Conservation (phyloP, 2,797 vertebrate genomes). For the Pyrrhura leucotis region DNA sequence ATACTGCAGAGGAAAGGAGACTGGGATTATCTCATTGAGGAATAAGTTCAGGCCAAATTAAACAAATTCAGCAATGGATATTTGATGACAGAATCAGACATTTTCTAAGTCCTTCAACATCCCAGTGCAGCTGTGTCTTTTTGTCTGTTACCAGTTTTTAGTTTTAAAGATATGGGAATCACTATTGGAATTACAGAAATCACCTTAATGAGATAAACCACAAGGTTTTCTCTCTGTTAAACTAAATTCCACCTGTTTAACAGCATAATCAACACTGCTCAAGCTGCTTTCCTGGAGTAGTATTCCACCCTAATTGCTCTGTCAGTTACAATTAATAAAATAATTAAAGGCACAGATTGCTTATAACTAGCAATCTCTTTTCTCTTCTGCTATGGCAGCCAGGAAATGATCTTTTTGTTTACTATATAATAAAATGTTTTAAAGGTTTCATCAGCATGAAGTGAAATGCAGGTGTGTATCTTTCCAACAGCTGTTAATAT, state of each 20-base stretch:
- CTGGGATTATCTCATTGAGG: not conserved
- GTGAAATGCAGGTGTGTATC: not conserved
- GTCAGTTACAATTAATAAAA: conserved; percentile 26
- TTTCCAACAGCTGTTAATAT: not conserved
- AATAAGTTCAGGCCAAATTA: not conserved
- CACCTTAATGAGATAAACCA: conserved; percentile 1
- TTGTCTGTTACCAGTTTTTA: not conserved
- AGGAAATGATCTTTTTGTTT: not conserved
- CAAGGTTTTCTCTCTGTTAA: not conserved
- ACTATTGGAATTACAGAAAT: not conserved
- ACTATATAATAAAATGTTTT: not conserved
- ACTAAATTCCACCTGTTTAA: conserved; percentile 15
- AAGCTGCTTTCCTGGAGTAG: conserved; percentile 17
- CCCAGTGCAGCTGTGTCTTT: not conserved
- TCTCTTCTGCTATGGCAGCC: not conserved
- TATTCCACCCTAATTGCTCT: conserved; percentile 20
- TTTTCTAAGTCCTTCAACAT: not conserved
- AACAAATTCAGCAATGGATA: not conserved
- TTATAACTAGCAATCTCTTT: not conserved
- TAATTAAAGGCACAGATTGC: not conserved
- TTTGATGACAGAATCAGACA: not conserved
- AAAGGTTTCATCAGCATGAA: not conserved
- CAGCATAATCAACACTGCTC: not conserved
- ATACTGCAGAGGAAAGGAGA: not conserved
- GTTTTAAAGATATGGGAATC: not conserved